Evolutionary conservation across 2,797 vertebrate genomes (phyloP).

Genomic region (Onychomys leucogaster): DNA sequence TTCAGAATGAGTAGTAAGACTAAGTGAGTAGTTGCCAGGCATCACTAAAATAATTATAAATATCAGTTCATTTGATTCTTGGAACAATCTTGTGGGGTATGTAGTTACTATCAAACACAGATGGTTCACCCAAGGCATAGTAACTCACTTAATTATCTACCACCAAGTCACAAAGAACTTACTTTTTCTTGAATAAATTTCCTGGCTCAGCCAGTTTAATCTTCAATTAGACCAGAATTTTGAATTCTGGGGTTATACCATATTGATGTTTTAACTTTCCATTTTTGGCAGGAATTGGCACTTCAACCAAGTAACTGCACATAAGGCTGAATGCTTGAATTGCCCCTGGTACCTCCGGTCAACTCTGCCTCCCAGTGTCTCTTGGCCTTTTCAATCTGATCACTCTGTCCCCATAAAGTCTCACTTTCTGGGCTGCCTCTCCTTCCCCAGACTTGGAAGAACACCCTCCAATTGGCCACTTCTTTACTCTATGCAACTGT

Average conservation of each 20-base stretch:
- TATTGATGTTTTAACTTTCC: not conserved
- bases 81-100: not conserved
- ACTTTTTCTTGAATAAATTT: slow-evolving; percentile 24
- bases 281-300: not conserved
- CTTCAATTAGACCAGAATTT: slow-evolving; percentile 41
- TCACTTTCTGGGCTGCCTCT: not conserved
- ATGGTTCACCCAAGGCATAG: not conserved
- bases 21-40: not conserved
- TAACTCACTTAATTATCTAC: not conserved
- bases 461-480: not conserved
- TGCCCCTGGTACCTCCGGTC: too few relatives aligned
- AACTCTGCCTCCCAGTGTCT: not conserved
- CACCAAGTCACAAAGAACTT: slow-evolving; percentile 9
- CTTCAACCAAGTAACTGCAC: not conserved
- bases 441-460: not conserved
- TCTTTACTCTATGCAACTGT: too few relatives aligned
- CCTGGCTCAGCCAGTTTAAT: not conserved
- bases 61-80: slow-evolving; percentile 40
- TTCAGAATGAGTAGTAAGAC: slow-evolving; percentile 10
- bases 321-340: not conserved
- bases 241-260: not conserved
- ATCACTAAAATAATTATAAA: not conserved
- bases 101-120: not conserved
- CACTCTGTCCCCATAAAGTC: not conserved
- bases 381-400: not conserved